A percentile compares a stretch with the other conserved stretches of the same genome.
These are phyloP conservation scores for Drosophila insularis DNA, from an alignment of 1,140 invertebrate genomes.

Conservation along the genomic window DNA sequence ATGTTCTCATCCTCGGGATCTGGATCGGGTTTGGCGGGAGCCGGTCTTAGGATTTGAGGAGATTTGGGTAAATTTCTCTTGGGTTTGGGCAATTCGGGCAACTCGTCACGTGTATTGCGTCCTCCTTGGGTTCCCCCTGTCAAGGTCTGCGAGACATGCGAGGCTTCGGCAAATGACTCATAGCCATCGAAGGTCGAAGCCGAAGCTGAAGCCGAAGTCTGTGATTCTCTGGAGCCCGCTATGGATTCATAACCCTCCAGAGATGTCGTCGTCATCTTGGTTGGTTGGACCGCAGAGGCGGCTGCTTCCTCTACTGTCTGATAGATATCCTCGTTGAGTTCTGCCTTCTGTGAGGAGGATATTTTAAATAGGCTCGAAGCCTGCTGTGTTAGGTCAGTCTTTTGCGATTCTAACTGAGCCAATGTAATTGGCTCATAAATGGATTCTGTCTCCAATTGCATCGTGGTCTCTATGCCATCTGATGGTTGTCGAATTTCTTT, in stretches of 20 bases:
- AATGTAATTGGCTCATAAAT: constrained; percentile 69
- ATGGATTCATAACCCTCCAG: constrained; percentile 77
- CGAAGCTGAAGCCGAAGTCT: neutral
- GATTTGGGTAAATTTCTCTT: constrained; percentile 70
- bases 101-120: constrained; percentile 71
- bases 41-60: constrained; percentile 40
- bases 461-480: too few species aligned
- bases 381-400: constrained; percentile 54
- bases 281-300: constrained; percentile 12
- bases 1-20: constrained; percentile 83
- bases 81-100: constrained; percentile 72
- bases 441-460: constrained; percentile 39
- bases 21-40: constrained; percentile 55
- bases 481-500: neutral
- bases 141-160: neutral
- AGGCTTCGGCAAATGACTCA: constrained; percentile 64
- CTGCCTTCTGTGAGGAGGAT: constrained; percentile 23
- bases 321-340: constrained; percentile 66
- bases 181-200: constrained; percentile 56
- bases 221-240: constrained; percentile 58
- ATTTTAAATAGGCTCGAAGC: constrained; percentile 60
- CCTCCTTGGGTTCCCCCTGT: constrained; percentile 38
- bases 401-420: constrained; percentile 45
- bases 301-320: constrained; percentile 65
- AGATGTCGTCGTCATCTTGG: constrained; percentile 28